Evolutionary conservation across 2,797 vertebrate species (phyloP), one percentile per base, ranked within the genome.

Genomic region (Lepus townsendii): DNA sequence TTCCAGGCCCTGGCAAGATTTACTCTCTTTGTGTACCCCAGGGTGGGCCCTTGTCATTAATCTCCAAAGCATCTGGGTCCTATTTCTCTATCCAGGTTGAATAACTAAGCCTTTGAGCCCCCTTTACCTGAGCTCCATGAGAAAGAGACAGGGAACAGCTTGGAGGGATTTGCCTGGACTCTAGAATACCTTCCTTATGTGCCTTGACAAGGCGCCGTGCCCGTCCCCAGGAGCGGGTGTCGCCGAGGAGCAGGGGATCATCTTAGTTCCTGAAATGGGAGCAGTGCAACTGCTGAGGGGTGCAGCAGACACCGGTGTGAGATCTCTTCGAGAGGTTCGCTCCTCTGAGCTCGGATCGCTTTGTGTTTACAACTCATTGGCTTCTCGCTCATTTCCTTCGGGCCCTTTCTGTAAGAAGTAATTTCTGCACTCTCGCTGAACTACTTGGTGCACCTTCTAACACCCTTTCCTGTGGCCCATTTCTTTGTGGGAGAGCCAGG

Each of bases 21-120:
- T 83, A 32, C n/a, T 57, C 60, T 95, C 90, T 94, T 96, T 96
- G 93, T 96, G 65, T 85, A 60, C 57, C 85, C 66, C 73, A 73
- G 32, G 89, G 65, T 97, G 96, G 95, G 65, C 93, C 95, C 35
- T 93, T 93, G 86, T 62, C 76, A 93, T 96, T 97, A 97, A 97
- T 97, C 96, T 95, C 88, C 76, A 94, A 93, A 96, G 95, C 83
- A 60, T 94, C 92, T 94, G 96, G 96, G 94, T 97, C 97, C 60
- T 97, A 76, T 97, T 97, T 97, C 97, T 95, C 85, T 30, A 71
- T 75, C 27, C 85, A 88, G 95, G 86, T 83, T 95, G 62, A 93
- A 91, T 96, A 66, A 95, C 84, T 96, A 91, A 95, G 96, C 95
- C 93, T 85, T 79, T 95, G 96, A 96, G 90, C 92, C 95, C 16